Evolutionary conservation across 2,888 invertebrate genomes (phyloP), one percentile per base, ranked within the genome.

Genomic region (Drosophila buzzatii): DNA sequence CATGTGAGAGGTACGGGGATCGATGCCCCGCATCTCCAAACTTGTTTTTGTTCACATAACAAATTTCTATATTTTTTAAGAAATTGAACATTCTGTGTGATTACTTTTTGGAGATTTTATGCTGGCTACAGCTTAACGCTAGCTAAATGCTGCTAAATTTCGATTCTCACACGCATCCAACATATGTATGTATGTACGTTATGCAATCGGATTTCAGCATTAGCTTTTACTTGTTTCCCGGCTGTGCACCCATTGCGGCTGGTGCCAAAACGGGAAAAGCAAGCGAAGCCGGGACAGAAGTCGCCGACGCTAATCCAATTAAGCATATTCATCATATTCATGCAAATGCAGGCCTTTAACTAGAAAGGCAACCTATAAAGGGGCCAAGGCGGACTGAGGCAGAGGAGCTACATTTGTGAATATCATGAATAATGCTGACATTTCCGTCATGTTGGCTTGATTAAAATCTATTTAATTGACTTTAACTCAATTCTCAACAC

Each of bases 1-100:
- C 92, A 92, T 92, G 92, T 91, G 92, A 92, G 92, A 93, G 92
- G 92, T 92, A 91, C 91, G 91, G 92, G 91, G 92, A 92, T 93
- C 93, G 93, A 92, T 92, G 91, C 92, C 92, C 92, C 90, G 92
- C 92, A 91, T 92, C 92, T 92, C 92, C 92, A 92, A 10, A 0
- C 0, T 0, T 0, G 0, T 20, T 23, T 18, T 55, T 72, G 35
- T 52, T 5, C 2, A 6, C 0, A 27, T 20, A 10, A 47, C 8
- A 12, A 35, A 12, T 23, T 20, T 2, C 16, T 35, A 42, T 42
- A 31, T 9, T 10, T 53, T 35, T 55, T 56, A 55, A 61, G 31
- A 60, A 23, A 35, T n/a, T 59, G 33, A 64, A 62, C 58, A 33
- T 53, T 51, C n/a, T 66, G 66, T 76, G 2, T 7, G 68, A 66